Evolutionary conservation across 1,140 invertebrate species (phyloP), one percentile per base, ranked within the genome.

Genomic region (Adelges cooleyi): DNA sequence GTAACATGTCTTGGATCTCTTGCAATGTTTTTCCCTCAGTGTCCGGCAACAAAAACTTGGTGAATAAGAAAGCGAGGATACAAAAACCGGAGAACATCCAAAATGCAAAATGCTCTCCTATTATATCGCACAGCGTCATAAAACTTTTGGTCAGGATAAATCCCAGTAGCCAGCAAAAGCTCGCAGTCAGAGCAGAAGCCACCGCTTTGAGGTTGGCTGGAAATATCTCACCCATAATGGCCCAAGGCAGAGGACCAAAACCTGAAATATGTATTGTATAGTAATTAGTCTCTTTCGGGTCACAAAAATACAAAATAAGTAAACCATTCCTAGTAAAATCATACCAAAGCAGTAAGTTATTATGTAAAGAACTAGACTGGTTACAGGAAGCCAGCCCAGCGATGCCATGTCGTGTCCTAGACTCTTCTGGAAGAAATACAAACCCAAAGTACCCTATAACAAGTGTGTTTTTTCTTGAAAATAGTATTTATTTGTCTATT

Each of bases 121-220:
- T 75, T 0, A 76, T 29, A 29, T 53, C 69, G 0, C 77, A 73
- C 6, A 93, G 73, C 0, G 78, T 71, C 1, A 75, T 76, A 73
- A 89, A 91, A 71, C 82, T 85, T 69, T 85, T 84, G 2, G 89
- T 92, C 9, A 92, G 79, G 23, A 92, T 65, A 73, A 93, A 94
- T 0, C 82, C 86, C 38, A 87, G 75, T 0, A 80, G 71, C 90
- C 90, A 94, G 71, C 87, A 90, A 65, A 82, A 79, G 27, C 82
- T 82, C 0, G 88, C 84, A 0, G 86, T 85, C 6, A 89, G 78
- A 0, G 86, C 82, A 1, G 85, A 84, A 2, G 87, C 88, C 3
- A 81, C 75, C 0, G 86, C 84, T 72, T 89, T 86, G 1, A 89
- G 81, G 69, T 85, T 82, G 0, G 83, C 77, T 2, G 90, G 82